Evolutionary conservation across 2,888 invertebrate species (phyloP), one percentile per base, ranked within the genome.

Genomic region (Eumacrocentrus americanus): DNA sequence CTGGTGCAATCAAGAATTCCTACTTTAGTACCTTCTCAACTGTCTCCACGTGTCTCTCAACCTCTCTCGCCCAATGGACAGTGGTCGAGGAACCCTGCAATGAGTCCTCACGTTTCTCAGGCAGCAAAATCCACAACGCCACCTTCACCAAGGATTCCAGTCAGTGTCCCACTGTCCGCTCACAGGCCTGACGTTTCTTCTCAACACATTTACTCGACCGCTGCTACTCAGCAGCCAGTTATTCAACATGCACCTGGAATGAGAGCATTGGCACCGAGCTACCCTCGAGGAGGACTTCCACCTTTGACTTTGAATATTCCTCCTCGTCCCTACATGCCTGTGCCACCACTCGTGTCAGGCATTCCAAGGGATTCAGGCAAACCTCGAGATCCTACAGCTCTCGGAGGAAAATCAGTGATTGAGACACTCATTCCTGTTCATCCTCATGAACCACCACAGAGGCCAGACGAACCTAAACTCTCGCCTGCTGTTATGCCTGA

Each of bases 171-270:
- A 1, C 72, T 78, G 2, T 70, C 80, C 0, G 72, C 74, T 3
- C 78, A 79, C n/a, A 67, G 76, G 47, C 72, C 77, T 0, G 80
- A 79, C 5, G 54, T 71, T 1, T 66, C 73, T 0, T 50, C 66
- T 0, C 77, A 77, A 37, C 79, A 80, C 25, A 75, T 80, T 5
- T 81, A 80, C 23, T 79, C 80, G 1, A 78, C 79, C 0, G 77
- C 80, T 2, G 73, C 76, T 2, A 77, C 73, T 50, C 80, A 77
- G 51, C 80, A 80, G 18, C 80, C 80, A 2, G 80, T 81, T 0
- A 81, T 80, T 22, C 80, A 81, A 40, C 80, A 80, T 18, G 80
- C 80, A 4, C 76, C 80, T 0, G 78, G 80, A 2, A 79, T 80
- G 79, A 68, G 78, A 42, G 80, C 80, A 0, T 60, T 76, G 0